Evolutionary conservation across 2,113 vertebrate species (phyloP).

Genomic region (Takifugu flavidus): DNA sequence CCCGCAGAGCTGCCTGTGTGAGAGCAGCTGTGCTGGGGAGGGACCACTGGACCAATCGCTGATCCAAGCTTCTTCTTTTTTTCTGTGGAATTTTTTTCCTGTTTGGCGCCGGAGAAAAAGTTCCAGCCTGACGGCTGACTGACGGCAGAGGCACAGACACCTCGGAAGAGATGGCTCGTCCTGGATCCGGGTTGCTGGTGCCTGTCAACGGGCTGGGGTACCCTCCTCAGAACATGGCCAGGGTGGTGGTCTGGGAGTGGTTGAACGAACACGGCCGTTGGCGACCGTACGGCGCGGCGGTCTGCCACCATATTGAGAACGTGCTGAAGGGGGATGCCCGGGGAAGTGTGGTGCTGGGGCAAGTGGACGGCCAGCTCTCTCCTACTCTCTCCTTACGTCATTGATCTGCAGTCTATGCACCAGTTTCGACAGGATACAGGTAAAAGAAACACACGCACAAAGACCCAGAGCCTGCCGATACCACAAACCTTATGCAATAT

Average conservation of each 20-base stretch:
- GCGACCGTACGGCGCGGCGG: conserved; percentile 88
- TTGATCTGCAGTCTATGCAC: conserved; percentile 97
- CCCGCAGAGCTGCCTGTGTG: conserved; percentile 18
- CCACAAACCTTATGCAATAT: conserved; percentile 10
- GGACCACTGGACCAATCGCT: conserved; percentile 20
- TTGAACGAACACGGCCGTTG: conserved; percentile 92
- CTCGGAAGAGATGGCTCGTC: conserved; percentile 69
- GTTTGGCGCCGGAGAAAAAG: conserved; percentile 29
- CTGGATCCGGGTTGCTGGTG: conserved; percentile 68
- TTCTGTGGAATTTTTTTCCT: neutral
- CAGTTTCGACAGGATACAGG: conserved; percentile 97
- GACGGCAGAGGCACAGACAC: conserved; percentile 31
- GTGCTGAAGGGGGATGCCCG: conserved; percentile 87
- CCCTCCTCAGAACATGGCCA: conserved; percentile 86
- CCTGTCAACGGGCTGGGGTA: conserved; percentile 78
- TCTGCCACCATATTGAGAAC: conserved; percentile 94
- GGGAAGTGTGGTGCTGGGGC: conserved; percentile 87
- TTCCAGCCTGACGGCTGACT: conserved; percentile 57
- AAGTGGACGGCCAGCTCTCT: conserved; percentile 87
- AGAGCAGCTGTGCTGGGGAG: conserved; percentile 32
- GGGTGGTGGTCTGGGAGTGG: conserved; percentile 98
- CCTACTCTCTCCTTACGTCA: conserved; percentile 91
- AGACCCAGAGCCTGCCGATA: conserved; percentile 12
- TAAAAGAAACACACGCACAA: conserved; percentile 60
- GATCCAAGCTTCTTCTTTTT: conserved; percentile 33